Evolutionary conservation across 2,113 vertebrate species (phyloP).

Genomic region (Diphyllodes magnificus): DNA sequence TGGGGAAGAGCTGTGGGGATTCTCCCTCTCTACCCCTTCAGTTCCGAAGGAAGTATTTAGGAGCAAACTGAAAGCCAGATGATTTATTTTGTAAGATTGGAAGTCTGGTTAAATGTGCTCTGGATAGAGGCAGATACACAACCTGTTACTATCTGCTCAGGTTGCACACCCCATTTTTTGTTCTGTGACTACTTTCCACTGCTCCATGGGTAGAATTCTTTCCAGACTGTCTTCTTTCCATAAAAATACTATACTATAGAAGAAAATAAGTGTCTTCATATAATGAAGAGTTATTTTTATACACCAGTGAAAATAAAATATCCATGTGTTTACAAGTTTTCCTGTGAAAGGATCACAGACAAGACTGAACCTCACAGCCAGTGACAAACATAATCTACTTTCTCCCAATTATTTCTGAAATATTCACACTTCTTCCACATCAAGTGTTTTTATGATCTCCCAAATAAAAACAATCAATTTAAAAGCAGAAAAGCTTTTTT

Average conservation of each 20-base stretch:
- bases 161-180: neutral
- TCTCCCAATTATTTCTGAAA: neutral
- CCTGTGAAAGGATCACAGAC: neutral
- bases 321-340: neutral
- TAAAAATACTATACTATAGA: neutral
- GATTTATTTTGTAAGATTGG: neutral
- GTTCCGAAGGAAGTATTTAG: neutral
- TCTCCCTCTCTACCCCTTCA: neutral
- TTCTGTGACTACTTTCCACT: neutral
- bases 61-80: neutral
- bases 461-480: neutral
- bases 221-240: neutral
- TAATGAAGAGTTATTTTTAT: neutral
- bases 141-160: fast-evolving
- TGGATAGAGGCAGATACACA: neutral
- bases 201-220: neutral
- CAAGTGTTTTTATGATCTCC: neutral
- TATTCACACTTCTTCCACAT: neutral
- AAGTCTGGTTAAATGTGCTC: neutral
- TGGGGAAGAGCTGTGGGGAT: neutral
- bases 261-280: neutral
- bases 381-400: neutral
- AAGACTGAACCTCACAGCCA: neutral
- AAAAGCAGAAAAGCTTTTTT: neutral
- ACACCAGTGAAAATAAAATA: neutral